phyloP scores from a whole-genome alignment of 2,797 vertebrate species.

The Onychomys torridus region DNA sequence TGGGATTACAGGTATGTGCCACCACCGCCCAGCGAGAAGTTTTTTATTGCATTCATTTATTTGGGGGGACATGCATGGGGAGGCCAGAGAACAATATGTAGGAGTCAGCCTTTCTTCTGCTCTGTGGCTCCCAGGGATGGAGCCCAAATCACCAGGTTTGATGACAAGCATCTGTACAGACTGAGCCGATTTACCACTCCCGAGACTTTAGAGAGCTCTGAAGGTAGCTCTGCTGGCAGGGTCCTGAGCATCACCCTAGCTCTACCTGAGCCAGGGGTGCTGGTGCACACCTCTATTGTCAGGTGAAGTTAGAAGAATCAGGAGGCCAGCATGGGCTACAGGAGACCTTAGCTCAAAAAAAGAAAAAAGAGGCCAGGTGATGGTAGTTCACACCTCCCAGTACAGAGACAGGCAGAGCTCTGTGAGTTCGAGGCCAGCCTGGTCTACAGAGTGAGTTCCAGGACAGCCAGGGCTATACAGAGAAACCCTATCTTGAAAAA shows the following conservation, averaged over 20 bases:
- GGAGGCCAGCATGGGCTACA: background rate
- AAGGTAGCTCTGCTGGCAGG: background rate
- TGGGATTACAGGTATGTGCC: too few species aligned
- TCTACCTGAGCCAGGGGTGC: background rate
- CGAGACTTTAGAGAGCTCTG: background rate
- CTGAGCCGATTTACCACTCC: background rate
- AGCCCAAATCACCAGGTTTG: background rate
- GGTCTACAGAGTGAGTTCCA: too few species aligned
- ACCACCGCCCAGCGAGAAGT: too few species aligned
- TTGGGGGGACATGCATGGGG: background rate
- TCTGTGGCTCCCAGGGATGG: background rate
- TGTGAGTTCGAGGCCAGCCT: too few species aligned
- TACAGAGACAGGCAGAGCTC: too few species aligned
- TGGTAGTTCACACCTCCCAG: too few species aligned
- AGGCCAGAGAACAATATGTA: background rate
- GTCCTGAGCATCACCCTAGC: background rate
- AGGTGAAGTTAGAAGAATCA: background rate
- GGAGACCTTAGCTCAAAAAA: too few species aligned
- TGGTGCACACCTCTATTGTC: background rate
- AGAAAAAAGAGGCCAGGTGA: too few species aligned
- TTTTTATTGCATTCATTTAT: background rate
- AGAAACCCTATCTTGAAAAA: too few species aligned
- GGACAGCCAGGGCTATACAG: too few species aligned
- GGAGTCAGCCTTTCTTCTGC: background rate
- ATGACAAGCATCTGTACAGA: background rate